Base-by-base conservation (phyloP, 2,113 vertebrate genomes). In the Trogon melanurus region DNA sequence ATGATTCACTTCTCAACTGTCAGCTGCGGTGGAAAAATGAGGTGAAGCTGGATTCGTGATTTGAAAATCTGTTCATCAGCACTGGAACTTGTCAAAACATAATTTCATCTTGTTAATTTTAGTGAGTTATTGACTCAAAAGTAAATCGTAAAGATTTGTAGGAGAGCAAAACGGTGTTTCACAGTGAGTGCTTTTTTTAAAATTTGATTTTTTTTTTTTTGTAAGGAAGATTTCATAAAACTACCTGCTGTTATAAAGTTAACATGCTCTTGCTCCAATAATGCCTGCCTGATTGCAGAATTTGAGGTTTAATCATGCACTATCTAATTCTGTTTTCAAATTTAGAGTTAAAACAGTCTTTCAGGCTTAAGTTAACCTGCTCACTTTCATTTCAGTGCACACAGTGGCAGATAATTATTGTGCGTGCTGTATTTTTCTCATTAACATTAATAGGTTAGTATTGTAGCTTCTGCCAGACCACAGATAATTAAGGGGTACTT, bases 51-150 rank as follows among this genome's bases (percentile, higher is more conserved):
- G 66, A 89, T 93, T 95, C 36, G 29, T 94, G 91, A 96, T 96
- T 79, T 84, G 73, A 83, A 91, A 92, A 94, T 96, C 81, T 95
- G 84, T 96, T 97, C 95, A 90, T 96, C 94, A 88, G 72, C 69
- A 72, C 80, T 74, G 84, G 85, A 94, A 94, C 87, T 83, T 97
- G 96, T 97, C 97, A 96, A 95, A 97, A 96, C 92, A 93, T 94
- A 83, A 95, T 96, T 97, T 96, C 67, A 51, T 73, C 86, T 87
- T 93, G 84, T 97, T 96, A 95, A 94, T 97, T 96, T 97, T 93
- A 96, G 93, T 91, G 93, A 94, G 72, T 80, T 95, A 80, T 90
- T 87, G 93, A 96, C 80, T 96, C 78, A 66, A 95, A 95, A 94
- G 95, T 93, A 95, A 97, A 97, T 94, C 74, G 80, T 73, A 72